Conservation (phyloP, 2,888 invertebrate genomes). For the Drosophila buzzatii region DNA sequence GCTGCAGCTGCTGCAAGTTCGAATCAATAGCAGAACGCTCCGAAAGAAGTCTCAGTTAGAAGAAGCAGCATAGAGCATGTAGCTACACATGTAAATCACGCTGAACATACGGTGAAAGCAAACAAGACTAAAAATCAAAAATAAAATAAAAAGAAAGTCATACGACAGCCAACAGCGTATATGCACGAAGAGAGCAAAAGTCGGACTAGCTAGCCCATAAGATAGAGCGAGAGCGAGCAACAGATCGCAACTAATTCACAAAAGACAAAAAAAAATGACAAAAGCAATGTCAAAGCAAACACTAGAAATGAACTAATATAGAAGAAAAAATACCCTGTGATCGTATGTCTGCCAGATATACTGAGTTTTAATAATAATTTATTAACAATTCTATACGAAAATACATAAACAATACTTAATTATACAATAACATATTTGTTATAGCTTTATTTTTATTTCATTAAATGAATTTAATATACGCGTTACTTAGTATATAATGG, state of each 20-base stretch:
- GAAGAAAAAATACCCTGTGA: background rate
- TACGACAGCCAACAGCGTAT: constrained; percentile 24
- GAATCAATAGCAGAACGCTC: constrained; percentile 12
- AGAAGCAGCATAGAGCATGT: constrained; percentile 3
- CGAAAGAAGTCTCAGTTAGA: constrained; percentile 6
- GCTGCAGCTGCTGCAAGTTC: constrained; percentile 1
- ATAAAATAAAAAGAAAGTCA: constrained; percentile 51
- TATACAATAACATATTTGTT: background rate
- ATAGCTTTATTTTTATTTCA: background rate
- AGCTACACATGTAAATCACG: constrained; percentile 35
- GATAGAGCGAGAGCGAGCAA: constrained; percentile 6
- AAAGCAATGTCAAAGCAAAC: constrained; percentile 6
- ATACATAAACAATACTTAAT: background rate
- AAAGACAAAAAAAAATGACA: constrained; percentile 11
- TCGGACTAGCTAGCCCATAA: background rate
- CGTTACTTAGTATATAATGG: background rate
- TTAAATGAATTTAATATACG: background rate
- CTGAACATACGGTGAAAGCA: constrained; percentile 51
- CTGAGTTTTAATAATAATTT: background rate
- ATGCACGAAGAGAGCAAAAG: constrained; percentile 17
- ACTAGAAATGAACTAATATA: background rate
- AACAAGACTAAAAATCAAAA: constrained; percentile 30
- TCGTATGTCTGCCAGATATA: no score
- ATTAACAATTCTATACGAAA: background rate
- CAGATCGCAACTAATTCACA: constrained; percentile 11